Evolutionary conservation across 2,113 vertebrate species (phyloP), one percentile per base, ranked within the genome.

Genomic region (Etheostoma spectabile): DNA sequence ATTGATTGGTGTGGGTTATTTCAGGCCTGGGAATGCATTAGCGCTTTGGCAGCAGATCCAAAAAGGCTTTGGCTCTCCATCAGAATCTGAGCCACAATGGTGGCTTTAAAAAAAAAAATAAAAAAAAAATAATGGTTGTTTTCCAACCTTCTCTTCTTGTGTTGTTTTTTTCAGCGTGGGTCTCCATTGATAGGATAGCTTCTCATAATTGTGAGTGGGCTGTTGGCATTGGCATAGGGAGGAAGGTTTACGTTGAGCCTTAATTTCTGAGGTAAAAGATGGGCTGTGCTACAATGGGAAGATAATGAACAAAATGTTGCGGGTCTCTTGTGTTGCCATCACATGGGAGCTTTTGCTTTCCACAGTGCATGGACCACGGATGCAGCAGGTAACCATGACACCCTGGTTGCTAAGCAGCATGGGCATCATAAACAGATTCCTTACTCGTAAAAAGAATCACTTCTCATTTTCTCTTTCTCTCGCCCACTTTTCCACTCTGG

Each of bases 371-470:
- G 63, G 75, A 79, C 81, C 68, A 55, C 12, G 8, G 73, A 87
- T 84, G 91, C 27, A 7, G 75, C 72, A 74, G 79, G 93, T 92
- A 89, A 74, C 87, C 77, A 92, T 89, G 88, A 89, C 88, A 71
- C 74, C 86, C 53, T 35, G 82, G 86, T 93, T 83, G 76, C 93
- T 87, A 75, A 68, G 89, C 82, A 85, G 88, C 87, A 0, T 77
- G 64, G 57, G 59, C 72, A 90, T 83, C 86, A 86, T 85, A 85
- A 89, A 92, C 79, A 81, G 68, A 75, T 80, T 75, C 68, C 68
- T 80, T 35, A 18, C 59, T 71, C 61, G 60, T 11, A 8, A 78
- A 72, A 56, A 80, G 74, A 90, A 74, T 89, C 72, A 70, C 45
- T 62, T 63, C 22, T 22, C 63, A 27, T 65, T 48, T 46, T 52